Percentiles rank a stretch among this genome's conserved stretches.
These are phyloP conservation scores for Elephantulus edwardii DNA, from an alignment of 2,113 vertebrate genomes.

Conservation along the genomic window DNA sequence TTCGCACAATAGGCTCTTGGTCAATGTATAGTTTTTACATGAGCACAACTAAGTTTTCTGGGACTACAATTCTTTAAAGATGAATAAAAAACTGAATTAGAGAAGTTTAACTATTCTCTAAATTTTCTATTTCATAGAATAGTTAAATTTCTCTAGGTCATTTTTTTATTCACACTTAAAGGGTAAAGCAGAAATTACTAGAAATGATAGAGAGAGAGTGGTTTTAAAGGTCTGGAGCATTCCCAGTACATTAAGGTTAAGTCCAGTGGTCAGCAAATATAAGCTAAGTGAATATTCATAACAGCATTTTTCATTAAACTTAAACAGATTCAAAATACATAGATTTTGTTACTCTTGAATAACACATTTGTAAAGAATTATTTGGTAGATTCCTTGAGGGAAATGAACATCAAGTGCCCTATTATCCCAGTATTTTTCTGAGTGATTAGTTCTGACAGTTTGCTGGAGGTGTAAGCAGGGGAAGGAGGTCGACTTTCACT, in stretches of 20 bases:
- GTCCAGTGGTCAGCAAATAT: not conserved
- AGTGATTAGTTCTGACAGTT: not conserved
- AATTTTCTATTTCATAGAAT: not conserved
- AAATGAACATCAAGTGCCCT: not conserved
- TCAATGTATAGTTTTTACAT: too few species aligned
- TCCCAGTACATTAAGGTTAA: not conserved
- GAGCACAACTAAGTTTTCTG: too few species aligned
- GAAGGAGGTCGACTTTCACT: not conserved
- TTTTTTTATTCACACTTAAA: not conserved
- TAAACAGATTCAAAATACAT: not conserved
- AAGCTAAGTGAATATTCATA: not conserved
- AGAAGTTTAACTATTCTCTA: too few species aligned
- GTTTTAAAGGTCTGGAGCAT: not conserved
- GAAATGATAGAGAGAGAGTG: too few species aligned
- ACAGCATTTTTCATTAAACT: not conserved
- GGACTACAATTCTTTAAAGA: too few species aligned
- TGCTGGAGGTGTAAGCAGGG: not conserved
- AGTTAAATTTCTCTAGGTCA: not conserved
- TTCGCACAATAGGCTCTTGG: too few species aligned
- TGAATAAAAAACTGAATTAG: too few species aligned
- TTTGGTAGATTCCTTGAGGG: not conserved
- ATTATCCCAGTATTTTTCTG: not conserved
- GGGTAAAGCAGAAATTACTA: not conserved
- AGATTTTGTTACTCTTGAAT: conserved; percentile 6
- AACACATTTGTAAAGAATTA: conserved; percentile 21